These are phyloP conservation scores for Chironex yamaguchii DNA, from an alignment of 30 jellyfish, hydroid and myxozoan species.

Conservation along the genomic window DNA sequence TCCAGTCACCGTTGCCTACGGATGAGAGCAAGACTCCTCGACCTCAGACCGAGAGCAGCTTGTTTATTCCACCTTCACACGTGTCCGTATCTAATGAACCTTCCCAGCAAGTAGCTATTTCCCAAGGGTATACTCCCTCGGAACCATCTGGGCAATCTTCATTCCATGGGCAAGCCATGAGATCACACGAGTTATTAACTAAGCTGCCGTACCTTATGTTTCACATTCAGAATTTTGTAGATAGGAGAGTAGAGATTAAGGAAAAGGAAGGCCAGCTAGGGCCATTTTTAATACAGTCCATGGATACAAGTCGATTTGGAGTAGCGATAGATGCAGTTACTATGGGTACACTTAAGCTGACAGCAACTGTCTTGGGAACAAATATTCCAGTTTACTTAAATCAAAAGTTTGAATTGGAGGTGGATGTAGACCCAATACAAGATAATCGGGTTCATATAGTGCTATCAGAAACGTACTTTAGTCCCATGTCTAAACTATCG, in stretches of 20 bases:
- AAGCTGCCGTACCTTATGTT: conserved; percentile 83
- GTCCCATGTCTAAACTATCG: background rate
- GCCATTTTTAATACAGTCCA: conserved; percentile 82
- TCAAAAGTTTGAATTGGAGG: background rate
- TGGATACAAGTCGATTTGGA: conserved; percentile 76
- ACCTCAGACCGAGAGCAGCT: too few relatives aligned
- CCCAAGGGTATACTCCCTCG: too few relatives aligned
- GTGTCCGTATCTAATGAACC: too few relatives aligned
- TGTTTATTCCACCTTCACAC: too few relatives aligned
- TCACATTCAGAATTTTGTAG: conserved; percentile 71
- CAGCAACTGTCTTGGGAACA: conserved; percentile 45
- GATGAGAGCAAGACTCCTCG: too few relatives aligned
- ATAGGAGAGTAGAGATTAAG: conserved; percentile 76
- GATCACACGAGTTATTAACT: too few relatives aligned
- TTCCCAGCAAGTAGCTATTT: too few relatives aligned
- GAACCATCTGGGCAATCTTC: too few relatives aligned
- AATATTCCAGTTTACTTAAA: too few relatives aligned
- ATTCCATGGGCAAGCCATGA: too few relatives aligned
- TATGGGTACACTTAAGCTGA: conserved; percentile 64
- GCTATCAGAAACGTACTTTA: background rate
- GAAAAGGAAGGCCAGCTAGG: conserved; percentile 72
- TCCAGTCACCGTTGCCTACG: too few relatives aligned
- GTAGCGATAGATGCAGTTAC: conserved; percentile 68
- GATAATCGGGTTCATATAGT: background rate
- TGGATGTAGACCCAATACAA: background rate